These are phyloP conservation scores for Fopius arisanus DNA, from an alignment of 1,140 invertebrate genomes.

Conservation along the genomic window DNA sequence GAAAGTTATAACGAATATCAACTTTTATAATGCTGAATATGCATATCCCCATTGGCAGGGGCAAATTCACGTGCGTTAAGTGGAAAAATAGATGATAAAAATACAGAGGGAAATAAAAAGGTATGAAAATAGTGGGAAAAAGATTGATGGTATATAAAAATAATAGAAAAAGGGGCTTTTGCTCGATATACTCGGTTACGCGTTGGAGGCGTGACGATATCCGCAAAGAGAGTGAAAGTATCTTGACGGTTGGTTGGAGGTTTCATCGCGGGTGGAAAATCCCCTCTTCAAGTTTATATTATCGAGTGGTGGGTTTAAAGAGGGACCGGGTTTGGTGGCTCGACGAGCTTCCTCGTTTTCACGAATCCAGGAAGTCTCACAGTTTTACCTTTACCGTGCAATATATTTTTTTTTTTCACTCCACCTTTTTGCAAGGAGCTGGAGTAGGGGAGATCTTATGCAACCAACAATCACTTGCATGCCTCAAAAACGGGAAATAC, in stretches of 20 bases:
- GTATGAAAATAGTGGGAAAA: background rate
- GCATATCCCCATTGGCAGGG: background rate
- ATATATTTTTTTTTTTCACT: conserved; percentile 18
- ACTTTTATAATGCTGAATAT: background rate
- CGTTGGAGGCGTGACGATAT: conserved; percentile 26
- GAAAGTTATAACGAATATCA: background rate
- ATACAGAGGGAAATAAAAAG: conserved; percentile 17
- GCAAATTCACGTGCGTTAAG: background rate
- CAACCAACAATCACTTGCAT: conserved; percentile 1
- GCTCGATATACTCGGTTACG: background rate
- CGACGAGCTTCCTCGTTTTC: conserved; percentile 31
- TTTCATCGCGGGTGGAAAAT: background rate
- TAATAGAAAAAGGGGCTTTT: conserved; percentile 24
- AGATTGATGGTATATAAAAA: background rate
- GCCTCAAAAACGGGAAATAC: background rate
- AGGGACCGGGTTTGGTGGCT: conserved; percentile 1
- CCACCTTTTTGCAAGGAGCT: background rate
- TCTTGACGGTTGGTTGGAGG: conserved; percentile 29
- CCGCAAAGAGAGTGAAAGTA: conserved; percentile 30
- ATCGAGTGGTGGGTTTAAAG: background rate
- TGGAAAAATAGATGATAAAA: conserved; percentile 3
- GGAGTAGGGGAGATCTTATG: background rate
- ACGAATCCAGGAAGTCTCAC: conserved; percentile 33
- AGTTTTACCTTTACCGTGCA: background rate
- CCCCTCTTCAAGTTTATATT: conserved; percentile 5